Conservation (phyloP, 2,888 invertebrate species). For the Allacma fusca region DNA sequence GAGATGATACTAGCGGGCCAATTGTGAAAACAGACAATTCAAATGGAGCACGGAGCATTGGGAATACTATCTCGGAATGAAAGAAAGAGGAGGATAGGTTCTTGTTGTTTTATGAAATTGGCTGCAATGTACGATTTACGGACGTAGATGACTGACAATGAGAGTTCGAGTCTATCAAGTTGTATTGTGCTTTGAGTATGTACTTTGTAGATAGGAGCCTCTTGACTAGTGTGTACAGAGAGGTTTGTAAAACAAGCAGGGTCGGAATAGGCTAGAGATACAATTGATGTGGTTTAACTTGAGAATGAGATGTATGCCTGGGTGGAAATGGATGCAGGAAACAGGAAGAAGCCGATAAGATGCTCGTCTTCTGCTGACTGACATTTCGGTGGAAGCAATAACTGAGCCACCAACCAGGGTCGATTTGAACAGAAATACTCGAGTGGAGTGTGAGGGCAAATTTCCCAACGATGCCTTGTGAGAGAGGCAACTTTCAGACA, state of each 20-base stretch:
- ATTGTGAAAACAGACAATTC: no score
- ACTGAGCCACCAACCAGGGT: constrained; percentile 6
- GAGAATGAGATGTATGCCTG: constrained; percentile 8
- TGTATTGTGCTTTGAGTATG: no score
- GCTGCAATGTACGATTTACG: no score
- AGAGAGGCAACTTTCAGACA: constrained; percentile 31
- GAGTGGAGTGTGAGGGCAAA: constrained; percentile 1
- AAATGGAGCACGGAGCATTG: no score
- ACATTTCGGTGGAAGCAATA: constrained; percentile 32
- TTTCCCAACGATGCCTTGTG: background rate
- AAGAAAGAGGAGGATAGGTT: no score
- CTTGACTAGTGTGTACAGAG: no score
- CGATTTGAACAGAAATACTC: constrained; percentile 1
- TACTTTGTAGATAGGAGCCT: no score
- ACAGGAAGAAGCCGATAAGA: constrained; percentile 42
- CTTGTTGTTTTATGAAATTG: no score
- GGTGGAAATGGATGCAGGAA: constrained; percentile 43
- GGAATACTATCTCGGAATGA: no score
- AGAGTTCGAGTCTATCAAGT: no score
- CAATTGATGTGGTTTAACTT: constrained; percentile 7
- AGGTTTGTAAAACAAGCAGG: background rate
- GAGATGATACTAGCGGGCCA: no score
- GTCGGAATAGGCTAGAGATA: background rate
- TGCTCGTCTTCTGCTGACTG: constrained; percentile 18
- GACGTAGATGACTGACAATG: no score